Evolutionary conservation across 2,888 invertebrate species (phyloP).

Genomic region (Itoplectis maculator): DNA sequence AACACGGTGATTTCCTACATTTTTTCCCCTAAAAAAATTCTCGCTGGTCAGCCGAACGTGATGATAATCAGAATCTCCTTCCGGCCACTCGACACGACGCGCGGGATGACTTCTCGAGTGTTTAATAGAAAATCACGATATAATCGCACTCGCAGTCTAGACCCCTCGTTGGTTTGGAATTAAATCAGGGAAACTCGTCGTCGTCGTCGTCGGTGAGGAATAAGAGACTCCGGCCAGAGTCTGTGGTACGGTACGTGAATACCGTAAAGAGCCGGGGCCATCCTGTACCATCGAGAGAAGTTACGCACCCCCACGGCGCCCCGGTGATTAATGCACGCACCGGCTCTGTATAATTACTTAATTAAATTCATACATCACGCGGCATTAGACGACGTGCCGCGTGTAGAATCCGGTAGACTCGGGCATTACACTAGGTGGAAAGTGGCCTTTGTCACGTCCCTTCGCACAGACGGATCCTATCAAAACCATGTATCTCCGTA

Average conservation of each 20-base stretch:
- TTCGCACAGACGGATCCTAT: conserved; percentile 67
- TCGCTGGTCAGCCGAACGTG: not conserved
- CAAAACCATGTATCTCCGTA: conserved; percentile 68
- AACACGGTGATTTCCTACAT: not conserved
- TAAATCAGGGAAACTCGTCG: conserved; percentile 45
- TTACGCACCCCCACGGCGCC: not conserved
- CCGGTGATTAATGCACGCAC: conserved; percentile 75
- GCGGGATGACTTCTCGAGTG: conserved; percentile 1
- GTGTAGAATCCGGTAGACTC: conserved; percentile 1
- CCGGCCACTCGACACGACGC: not conserved
- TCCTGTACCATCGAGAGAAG: not conserved
- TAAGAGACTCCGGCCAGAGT: conserved; percentile 26
- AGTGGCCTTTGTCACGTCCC: conserved; percentile 71
- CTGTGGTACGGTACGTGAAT: not conserved
- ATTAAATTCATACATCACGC: conserved; percentile 80
- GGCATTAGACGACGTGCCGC: conserved; percentile 72
- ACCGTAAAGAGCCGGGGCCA: not conserved
- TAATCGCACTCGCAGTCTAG: conserved; percentile 24
- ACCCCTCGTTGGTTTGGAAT: conserved; percentile 41
- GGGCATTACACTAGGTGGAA: conserved; percentile 53
- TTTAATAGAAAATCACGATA: conserved; percentile 25
- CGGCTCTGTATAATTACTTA: conserved; percentile 77
- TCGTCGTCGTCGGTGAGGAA: conserved; percentile 7
- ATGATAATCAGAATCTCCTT: not conserved
- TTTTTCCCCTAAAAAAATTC: not conserved